These are phyloP conservation scores for Rhyzopertha dominica DNA, from an alignment of 1,140 invertebrate species.

Conservation along the genomic window DNA sequence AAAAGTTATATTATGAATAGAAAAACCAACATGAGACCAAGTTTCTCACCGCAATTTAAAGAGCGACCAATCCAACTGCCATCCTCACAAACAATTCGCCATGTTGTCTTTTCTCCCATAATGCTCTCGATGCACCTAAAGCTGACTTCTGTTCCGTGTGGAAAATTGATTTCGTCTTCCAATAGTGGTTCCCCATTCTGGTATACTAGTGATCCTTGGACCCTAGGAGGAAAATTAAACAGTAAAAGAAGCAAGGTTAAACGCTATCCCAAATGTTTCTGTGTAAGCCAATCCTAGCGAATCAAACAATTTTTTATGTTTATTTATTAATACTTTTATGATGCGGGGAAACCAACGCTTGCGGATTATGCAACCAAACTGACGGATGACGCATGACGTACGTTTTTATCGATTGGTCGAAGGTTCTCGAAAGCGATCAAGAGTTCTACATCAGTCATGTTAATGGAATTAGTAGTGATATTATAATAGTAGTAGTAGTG, in stretches of 20 bases:
- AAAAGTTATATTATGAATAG: conserved; percentile 1
- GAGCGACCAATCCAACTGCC: conserved; percentile 76
- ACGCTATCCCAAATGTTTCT: background rate
- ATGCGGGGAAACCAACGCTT: no score
- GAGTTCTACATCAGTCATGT: no score
- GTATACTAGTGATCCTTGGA: conserved; percentile 63
- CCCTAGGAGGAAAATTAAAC: conserved; percentile 42
- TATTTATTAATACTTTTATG: no score
- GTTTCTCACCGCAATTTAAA: conserved; percentile 60
- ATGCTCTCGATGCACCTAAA: conserved; percentile 75
- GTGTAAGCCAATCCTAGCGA: background rate
- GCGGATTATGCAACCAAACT: no score
- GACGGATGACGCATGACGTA: no score
- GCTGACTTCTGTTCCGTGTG: conserved; percentile 73
- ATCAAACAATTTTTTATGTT: background rate
- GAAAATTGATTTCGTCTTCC: conserved; percentile 54
- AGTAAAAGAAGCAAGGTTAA: no score
- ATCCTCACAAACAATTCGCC: conserved; percentile 78
- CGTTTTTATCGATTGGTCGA: no score
- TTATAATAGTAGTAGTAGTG: no score
- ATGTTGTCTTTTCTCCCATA: conserved; percentile 72
- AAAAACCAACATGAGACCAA: conserved; percentile 7
- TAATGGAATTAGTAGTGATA: no score
- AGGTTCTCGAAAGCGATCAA: no score
- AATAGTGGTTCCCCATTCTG: conserved; percentile 52